These are phyloP conservation scores for Aplocera efformata DNA, from an alignment of 2,888 invertebrate species.

Conservation along the genomic window DNA sequence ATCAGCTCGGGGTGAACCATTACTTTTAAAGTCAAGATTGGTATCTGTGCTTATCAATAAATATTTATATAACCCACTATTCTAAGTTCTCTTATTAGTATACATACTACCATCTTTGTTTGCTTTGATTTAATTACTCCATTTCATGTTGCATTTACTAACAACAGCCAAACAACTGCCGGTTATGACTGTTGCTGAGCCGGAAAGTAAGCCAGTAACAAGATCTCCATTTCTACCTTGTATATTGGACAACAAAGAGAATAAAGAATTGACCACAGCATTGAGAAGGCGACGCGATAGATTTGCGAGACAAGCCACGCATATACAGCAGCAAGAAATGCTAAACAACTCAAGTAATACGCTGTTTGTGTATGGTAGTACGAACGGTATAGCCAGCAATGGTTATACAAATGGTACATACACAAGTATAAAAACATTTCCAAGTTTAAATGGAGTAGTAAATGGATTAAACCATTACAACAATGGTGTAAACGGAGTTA, in stretches of 20 bases:
- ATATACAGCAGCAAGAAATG: constrained; percentile 89
- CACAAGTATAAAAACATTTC: constrained; percentile 20
- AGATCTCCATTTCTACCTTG: constrained; percentile 48
- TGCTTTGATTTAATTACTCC: constrained; percentile 4
- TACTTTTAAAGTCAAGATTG: too few relatives aligned
- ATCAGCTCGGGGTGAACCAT: too few relatives aligned
- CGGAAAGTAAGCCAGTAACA: constrained; percentile 36
- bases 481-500: constrained; percentile 36
- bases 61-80: neutral
- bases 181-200: constrained; percentile 46
- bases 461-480: constrained; percentile 22
- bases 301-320: constrained; percentile 91
- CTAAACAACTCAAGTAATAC: constrained; percentile 53
- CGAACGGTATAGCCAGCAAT: constrained; percentile 39
- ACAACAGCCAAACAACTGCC: constrained; percentile 55
- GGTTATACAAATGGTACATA: constrained; percentile 37
- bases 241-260: constrained; percentile 60
- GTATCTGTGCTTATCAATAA: too few relatives aligned
- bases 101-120: neutral
- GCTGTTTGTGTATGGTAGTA: constrained; percentile 43
- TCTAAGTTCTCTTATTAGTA: neutral
- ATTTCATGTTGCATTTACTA: constrained; percentile 50
- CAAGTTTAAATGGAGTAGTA: constrained; percentile 28
- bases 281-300: constrained; percentile 89
- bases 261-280: constrained; percentile 89